A percentile compares a stretch with the other conserved stretches of the same genome.
Conservation (phyloP, 2,888 invertebrate species). For the Aricia artaxerxes region DNA sequence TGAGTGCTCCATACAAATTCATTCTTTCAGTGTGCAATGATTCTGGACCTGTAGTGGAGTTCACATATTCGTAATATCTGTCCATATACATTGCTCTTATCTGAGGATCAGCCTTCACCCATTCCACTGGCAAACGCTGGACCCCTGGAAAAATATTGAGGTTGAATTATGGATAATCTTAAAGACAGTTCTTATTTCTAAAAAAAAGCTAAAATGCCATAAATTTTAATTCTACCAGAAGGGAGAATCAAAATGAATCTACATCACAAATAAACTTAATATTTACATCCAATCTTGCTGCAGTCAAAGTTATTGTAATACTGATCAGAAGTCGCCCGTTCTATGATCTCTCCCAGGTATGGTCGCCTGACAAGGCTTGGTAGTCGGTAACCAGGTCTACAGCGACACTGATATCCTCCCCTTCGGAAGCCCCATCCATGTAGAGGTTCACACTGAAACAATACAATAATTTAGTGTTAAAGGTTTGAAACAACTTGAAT, state of each 20-base stretch:
- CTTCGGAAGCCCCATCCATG: conserved; percentile 97
- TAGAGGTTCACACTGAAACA: conserved; percentile 92
- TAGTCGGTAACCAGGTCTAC: conserved; percentile 92
- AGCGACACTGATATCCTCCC: conserved; percentile 97
- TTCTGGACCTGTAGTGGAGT: conserved; percentile 83
- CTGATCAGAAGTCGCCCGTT: conserved; percentile 94
- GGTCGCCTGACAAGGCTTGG: conserved; percentile 94
- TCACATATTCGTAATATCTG: conserved; percentile 86
- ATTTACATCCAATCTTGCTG: conserved; percentile 93
- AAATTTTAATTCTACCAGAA: no score
- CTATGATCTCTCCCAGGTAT: conserved; percentile 95
- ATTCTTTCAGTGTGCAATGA: conserved; percentile 83
- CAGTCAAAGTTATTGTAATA: conserved; percentile 97
- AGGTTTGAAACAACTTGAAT: background rate
- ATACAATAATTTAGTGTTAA: background rate
- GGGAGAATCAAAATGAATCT: background rate
- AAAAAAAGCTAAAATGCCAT: no score
- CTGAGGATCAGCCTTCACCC: conserved; percentile 87
- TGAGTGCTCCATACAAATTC: conserved; percentile 88
- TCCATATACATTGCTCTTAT: conserved; percentile 88
- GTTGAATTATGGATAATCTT: background rate
- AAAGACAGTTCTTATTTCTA: no score
- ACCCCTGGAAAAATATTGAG: conserved; percentile 81
- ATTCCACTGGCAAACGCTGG: conserved; percentile 90
- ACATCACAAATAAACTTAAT: conserved; percentile 9